Conservation (phyloP, 2,888 invertebrate species). For the Polietes domitor region DNA sequence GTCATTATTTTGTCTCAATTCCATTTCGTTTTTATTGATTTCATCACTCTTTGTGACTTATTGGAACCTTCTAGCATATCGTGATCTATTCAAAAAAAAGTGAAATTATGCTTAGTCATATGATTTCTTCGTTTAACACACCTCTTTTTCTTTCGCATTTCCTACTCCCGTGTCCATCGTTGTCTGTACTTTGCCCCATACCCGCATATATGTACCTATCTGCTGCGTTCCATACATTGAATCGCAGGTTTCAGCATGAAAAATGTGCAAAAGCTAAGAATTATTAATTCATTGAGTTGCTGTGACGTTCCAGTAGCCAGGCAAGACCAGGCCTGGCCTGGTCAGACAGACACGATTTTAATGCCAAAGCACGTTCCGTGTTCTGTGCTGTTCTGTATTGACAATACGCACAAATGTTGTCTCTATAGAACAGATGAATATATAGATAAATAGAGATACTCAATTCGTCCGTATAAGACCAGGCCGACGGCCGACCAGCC, state of each 20-base stretch:
- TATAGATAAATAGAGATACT: background rate
- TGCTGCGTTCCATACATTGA: too few relatives aligned
- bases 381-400: too few relatives aligned
- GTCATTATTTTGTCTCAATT: too few relatives aligned
- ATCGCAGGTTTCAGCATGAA: background rate
- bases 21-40: too few relatives aligned
- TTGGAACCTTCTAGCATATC: too few relatives aligned
- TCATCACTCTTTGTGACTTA: too few relatives aligned
- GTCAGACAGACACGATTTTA: background rate
- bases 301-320: background rate
- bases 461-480: background rate
- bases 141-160: background rate
- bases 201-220: too few relatives aligned
- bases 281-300: background rate
- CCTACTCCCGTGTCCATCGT: background rate
- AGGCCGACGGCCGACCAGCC: too few relatives aligned
- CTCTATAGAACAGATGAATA: background rate
- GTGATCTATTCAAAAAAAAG: too few relatives aligned
- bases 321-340: too few relatives aligned
- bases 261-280: conserved; percentile 10
- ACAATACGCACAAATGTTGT: background rate
- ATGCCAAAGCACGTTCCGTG: conserved; percentile 27
- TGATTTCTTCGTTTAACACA: background rate
- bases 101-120: background rate
- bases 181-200: background rate